phyloP scores from a whole-genome alignment of 2,888 invertebrate species.

The Penaeus monodon region DNA sequence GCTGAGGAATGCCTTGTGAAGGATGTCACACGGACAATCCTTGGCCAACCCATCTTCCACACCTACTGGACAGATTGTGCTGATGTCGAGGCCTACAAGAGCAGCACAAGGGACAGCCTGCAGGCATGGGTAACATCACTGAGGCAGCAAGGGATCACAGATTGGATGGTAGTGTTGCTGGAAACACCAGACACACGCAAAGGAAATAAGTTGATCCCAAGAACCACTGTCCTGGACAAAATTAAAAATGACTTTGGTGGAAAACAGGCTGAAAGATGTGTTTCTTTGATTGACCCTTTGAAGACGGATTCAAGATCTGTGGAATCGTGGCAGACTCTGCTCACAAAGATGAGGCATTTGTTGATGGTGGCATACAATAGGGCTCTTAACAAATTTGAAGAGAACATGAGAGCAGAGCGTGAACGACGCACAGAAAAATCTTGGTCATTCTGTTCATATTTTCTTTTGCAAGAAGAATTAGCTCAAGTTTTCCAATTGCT shows the following conservation, averaged over 20 bases:
- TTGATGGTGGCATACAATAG: constrained; percentile 88
- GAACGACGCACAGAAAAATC: constrained; percentile 90
- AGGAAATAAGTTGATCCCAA: constrained; percentile 89
- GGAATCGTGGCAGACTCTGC: constrained; percentile 89
- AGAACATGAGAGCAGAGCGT: constrained; percentile 88
- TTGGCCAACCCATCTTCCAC: constrained; percentile 91
- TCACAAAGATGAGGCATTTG: constrained; percentile 85
- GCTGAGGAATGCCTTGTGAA: constrained; percentile 72
- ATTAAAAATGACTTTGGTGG: constrained; percentile 93
- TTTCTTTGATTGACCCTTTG: constrained; percentile 90
- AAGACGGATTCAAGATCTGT: constrained; percentile 89
- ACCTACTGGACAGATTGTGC: constrained; percentile 95
- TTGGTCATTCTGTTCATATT: constrained; percentile 96
- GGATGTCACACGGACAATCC: constrained; percentile 81
- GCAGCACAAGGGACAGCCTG: constrained; percentile 88
- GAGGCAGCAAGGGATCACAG: constrained; percentile 80
- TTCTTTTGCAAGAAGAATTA: constrained; percentile 93
- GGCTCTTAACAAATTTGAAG: constrained; percentile 84
- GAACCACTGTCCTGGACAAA: constrained; percentile 94
- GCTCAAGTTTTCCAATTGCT: constrained; percentile 95
- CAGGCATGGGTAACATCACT: constrained; percentile 88
- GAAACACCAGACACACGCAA: constrained; percentile 92
- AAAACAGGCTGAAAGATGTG: constrained; percentile 87
- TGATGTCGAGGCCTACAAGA: constrained; percentile 92
- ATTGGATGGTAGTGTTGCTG: constrained; percentile 94